Conservation (phyloP, 2,113 vertebrate genomes). For the Cavia aperea region DNA sequence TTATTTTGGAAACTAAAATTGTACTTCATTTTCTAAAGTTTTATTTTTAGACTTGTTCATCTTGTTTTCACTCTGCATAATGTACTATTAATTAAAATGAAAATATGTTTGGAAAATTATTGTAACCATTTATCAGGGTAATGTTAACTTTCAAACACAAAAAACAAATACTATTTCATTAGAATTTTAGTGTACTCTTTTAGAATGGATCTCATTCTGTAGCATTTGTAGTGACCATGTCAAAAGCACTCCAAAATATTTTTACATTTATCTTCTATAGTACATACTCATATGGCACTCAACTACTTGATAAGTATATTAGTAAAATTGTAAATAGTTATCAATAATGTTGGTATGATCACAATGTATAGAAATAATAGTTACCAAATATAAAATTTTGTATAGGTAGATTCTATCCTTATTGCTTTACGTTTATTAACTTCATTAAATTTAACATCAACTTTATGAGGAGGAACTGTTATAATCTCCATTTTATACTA, state of each 20-base stretch:
- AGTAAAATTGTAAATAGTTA: background rate
- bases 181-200: background rate
- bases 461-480: background rate
- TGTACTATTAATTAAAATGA: background rate
- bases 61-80: background rate
- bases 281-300: background rate
- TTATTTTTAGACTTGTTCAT: background rate
- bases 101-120: slow-evolving; percentile 3
- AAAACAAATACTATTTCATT: background rate
- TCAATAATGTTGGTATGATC: background rate
- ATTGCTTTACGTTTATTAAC: background rate
- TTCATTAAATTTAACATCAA: background rate
- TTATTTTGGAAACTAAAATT: slow-evolving; percentile 1
- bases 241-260: background rate
- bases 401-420: background rate
- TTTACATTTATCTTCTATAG: background rate
- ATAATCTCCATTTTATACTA: background rate
- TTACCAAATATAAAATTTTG: background rate
- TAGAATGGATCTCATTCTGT: background rate
- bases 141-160: slow-evolving; percentile 4
- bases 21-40: background rate
- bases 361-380: background rate
- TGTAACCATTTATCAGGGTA: background rate
- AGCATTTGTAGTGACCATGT: background rate
- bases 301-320: background rate